These are phyloP conservation scores for Eulemur coronatus DNA, from an alignment of 2,797 vertebrate genomes.

Conservation along the genomic window DNA sequence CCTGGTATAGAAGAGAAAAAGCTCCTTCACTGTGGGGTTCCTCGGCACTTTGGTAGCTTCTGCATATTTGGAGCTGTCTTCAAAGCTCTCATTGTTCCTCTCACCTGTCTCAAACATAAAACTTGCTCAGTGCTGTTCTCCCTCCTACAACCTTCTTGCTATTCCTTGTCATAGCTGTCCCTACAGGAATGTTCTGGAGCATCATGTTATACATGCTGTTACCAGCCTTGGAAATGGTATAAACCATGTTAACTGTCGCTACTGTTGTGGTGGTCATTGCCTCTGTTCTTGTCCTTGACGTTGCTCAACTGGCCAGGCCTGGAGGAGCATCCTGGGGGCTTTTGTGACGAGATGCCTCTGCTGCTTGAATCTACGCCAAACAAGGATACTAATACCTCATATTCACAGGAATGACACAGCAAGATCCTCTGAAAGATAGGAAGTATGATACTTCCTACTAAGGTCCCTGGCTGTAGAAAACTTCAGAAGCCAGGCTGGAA, in stretches of 20 bases:
- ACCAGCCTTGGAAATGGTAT: too few species aligned
- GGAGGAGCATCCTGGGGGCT: neutral
- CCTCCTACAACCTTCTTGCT: neutral
- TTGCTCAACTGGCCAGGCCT: rapidly evolving
- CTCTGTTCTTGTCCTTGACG: neutral
- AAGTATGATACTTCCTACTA: neutral
- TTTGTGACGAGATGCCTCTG: too few species aligned
- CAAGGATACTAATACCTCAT: neutral
- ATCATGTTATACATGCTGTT: rapidly evolving
- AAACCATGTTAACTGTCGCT: neutral
- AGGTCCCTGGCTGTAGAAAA: too few species aligned
- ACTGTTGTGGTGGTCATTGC: neutral
- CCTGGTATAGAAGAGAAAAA: too few species aligned
- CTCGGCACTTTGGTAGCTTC: neutral
- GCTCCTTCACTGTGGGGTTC: neutral
- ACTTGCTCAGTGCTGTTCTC: rapidly evolving
- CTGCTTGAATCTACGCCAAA: neutral
- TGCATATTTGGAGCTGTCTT: neutral
- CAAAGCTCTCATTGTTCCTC: neutral
- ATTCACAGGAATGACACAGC: neutral
- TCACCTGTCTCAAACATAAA: too few species aligned
- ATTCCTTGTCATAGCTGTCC: too few species aligned
- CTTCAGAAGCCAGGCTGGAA: neutral
- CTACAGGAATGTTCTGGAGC: neutral
- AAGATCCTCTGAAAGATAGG: neutral